Percentiles rank a stretch among this genome's conserved stretches.
Evolutionary conservation across 2,113 vertebrate species (phyloP).

Genomic region (Mustelus asterias): DNA sequence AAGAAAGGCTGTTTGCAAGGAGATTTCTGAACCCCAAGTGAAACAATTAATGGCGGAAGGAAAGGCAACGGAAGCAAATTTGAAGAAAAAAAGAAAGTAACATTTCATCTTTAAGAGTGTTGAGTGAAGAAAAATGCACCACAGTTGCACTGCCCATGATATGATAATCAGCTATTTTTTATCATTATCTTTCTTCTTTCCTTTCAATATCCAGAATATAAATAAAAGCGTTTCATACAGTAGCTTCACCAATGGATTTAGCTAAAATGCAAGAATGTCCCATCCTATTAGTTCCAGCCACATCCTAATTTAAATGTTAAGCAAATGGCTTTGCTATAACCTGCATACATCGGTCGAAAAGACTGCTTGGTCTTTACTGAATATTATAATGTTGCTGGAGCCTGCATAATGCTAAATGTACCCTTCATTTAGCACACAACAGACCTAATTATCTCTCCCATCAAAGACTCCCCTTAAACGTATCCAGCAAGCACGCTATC

Average conservation of each 20-base stretch:
- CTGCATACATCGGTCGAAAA: neutral
- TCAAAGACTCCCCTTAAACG: constrained; percentile 62
- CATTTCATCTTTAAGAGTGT: neutral
- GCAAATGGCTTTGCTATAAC: constrained; percentile 4
- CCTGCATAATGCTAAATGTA: constrained; percentile 43
- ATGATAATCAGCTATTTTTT: constrained; percentile 8
- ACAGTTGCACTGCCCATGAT: neutral
- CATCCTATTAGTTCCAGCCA: constrained; percentile 21
- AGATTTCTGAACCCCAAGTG: neutral
- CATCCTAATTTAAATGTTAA: constrained; percentile 20
- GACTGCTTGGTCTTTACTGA: constrained; percentile 42
- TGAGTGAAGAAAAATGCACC: neutral
- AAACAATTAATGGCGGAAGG: neutral
- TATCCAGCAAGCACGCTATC: constrained; percentile 51
- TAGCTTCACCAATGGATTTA: constrained; percentile 25
- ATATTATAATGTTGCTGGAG: constrained; percentile 47
- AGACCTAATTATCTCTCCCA: constrained; percentile 67
- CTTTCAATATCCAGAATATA: neutral
- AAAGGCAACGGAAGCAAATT: neutral
- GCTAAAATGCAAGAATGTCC: constrained; percentile 28
- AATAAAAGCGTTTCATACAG: constrained; percentile 14
- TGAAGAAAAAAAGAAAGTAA: neutral
- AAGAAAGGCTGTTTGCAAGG: neutral
- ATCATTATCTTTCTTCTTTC: neutral
- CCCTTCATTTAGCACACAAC: constrained; percentile 46